These are phyloP conservation scores for Brachionus angularis DNA, from an alignment of 1,140 invertebrate genomes.

Conservation along the genomic window DNA sequence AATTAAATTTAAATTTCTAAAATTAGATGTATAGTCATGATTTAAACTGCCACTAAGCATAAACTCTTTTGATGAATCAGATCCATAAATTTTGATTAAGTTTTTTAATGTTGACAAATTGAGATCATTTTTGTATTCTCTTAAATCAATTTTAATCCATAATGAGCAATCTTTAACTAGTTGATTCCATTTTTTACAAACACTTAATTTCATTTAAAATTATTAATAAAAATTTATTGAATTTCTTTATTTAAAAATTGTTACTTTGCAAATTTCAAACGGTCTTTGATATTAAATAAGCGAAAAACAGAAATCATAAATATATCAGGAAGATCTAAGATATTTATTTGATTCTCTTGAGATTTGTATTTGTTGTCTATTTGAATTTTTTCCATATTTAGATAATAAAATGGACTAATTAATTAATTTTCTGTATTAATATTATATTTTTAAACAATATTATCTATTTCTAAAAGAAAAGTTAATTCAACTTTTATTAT, in stretches of 20 bases:
- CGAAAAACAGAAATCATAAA: conserved; percentile 39
- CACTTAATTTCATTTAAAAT: background rate
- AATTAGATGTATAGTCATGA: background rate
- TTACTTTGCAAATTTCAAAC: conserved; percentile 20
- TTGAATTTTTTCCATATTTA: background rate
- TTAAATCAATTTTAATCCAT: conserved; percentile 22
- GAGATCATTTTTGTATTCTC: conserved; percentile 2
- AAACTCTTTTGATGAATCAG: conserved; percentile 9
- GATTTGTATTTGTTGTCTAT: background rate
- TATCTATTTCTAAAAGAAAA: too few species aligned
- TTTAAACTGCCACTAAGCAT: conserved; percentile 1
- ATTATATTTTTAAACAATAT: too few species aligned
- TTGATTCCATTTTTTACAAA: conserved; percentile 42
- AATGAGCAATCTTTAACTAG: conserved; percentile 25
- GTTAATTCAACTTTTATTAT: too few species aligned
- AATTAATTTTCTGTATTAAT: background rate
- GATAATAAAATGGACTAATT: too few species aligned
- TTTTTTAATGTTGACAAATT: conserved; percentile 14
- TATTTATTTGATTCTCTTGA: background rate
- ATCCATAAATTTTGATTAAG: conserved; percentile 3
- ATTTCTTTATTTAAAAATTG: background rate
- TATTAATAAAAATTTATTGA: background rate
- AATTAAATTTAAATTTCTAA: background rate
- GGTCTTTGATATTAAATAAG: background rate
- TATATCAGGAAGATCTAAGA: conserved; percentile 27